Percentiles rank a stretch among this genome's conserved stretches.
phyloP scores from a whole-genome alignment of 2,113 vertebrate species.

The Cyanoliseus patagonus region DNA sequence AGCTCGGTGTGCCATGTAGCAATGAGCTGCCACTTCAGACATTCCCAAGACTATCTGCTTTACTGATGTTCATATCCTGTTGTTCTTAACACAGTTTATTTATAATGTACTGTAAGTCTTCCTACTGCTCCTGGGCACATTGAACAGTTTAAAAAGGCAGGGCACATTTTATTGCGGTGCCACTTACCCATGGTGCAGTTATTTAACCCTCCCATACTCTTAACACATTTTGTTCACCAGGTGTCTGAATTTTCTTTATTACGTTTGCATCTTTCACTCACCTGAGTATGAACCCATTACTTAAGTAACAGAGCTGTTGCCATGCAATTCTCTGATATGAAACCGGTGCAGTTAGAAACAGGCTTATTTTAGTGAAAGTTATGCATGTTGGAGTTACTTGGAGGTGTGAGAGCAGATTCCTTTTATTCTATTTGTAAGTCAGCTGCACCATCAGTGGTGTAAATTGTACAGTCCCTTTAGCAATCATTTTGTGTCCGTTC shows the following conservation, averaged over 20 bases:
- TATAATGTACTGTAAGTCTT: neutral
- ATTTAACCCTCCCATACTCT: neutral
- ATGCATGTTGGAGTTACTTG: accelerated
- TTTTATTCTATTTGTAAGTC: neutral
- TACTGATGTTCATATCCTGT: neutral
- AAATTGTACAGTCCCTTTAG: neutral
- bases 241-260: neutral
- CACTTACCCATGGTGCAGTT: neutral
- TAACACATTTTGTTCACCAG: accelerated
- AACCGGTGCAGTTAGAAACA: neutral
- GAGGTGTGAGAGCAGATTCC: neutral
- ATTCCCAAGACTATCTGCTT: neutral
- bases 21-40: neutral
- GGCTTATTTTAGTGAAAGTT: neutral
- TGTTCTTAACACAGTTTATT: neutral
- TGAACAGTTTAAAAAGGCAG: neutral
- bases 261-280: neutral
- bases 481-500: neutral
- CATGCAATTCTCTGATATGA: neutral
- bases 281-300: accelerated
- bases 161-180: neutral
- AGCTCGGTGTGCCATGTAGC: neutral
- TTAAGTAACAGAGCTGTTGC: neutral
- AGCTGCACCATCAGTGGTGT: neutral
- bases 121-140: neutral